These are phyloP conservation scores for Drosophila nigrodunni DNA, from an alignment of 1,140 invertebrate genomes.

Conservation along the genomic window DNA sequence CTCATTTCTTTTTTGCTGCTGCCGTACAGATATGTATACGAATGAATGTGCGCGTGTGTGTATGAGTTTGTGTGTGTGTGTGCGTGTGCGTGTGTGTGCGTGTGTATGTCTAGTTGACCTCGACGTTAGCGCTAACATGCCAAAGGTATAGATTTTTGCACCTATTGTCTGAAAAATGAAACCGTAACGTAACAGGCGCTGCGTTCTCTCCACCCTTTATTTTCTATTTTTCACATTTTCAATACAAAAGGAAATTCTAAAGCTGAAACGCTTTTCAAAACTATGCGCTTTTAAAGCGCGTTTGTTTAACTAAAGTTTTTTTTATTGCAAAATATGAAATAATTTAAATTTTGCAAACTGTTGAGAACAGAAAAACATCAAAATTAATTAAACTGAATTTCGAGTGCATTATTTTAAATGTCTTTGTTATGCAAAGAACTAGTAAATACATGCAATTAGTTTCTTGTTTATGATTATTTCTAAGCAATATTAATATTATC, in stretches of 20 bases:
- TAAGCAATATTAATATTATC: too few species aligned
- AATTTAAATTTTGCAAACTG: too few species aligned
- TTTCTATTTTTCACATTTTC: not conserved
- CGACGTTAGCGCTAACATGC: constrained; percentile 29
- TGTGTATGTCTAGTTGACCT: constrained; percentile 43
- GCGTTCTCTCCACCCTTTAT: constrained; percentile 1
- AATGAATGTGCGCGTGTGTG: too few species aligned
- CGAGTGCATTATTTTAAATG: not conserved
- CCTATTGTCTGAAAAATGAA: constrained; percentile 71
- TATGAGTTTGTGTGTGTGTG: not conserved
- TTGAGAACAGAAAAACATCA: too few species aligned
- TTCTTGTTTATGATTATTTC: not conserved
- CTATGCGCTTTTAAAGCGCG: too few species aligned
- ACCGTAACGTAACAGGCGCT: constrained; percentile 35
- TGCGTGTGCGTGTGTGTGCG: not conserved
- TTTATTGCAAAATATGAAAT: too few species aligned
- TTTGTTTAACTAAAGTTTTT: too few species aligned
- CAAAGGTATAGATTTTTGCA: constrained; percentile 65
- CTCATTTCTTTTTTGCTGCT: constrained; percentile 3
- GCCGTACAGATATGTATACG: not conserved
- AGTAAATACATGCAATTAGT: constrained; percentile 16
- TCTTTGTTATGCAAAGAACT: not conserved
- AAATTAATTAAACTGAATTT: too few species aligned
- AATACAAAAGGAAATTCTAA: not conserved
- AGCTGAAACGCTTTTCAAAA: too few species aligned